Percentiles rank a stretch among this genome's conserved stretches.
phyloP scores from a whole-genome alignment of 2,113 vertebrate genomes.

The Amphiprion percula region DNA sequence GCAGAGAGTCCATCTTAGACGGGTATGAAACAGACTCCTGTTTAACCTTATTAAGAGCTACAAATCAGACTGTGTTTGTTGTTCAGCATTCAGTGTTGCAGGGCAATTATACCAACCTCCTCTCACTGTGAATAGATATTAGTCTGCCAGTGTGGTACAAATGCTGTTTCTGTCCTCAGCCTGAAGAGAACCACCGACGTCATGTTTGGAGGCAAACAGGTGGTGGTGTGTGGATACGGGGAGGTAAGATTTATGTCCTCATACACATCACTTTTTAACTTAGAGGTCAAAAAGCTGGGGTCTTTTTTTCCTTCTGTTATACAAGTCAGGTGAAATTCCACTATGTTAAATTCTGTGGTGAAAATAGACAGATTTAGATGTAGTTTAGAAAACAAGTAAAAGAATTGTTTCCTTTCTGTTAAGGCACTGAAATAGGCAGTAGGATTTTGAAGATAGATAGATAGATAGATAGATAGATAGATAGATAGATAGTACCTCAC shows the following conservation, averaged over 20 bases:
- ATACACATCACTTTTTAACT: not conserved
- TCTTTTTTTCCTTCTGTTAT: no score
- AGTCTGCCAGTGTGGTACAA: not conserved
- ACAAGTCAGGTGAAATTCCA: no score
- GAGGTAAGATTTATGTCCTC: conserved; percentile 85
- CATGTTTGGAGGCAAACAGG: conserved; percentile 99
- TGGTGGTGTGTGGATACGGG: conserved; percentile 98
- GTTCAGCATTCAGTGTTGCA: not conserved
- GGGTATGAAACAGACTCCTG: conserved; percentile 80
- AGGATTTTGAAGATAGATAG: no score
- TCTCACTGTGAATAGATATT: conserved; percentile 7
- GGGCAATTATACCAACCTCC: conserved; percentile 1
- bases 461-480: no score
- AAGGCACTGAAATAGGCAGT: no score
- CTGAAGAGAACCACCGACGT: conserved; percentile 98
- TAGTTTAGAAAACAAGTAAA: not conserved
- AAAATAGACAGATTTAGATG: not conserved
- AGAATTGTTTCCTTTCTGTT: no score
- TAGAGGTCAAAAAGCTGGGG: not conserved
- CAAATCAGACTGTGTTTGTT: not conserved
- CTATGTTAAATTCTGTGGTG: no score
- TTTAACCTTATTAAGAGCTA: not conserved
- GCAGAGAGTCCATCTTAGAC: conserved; percentile 96
- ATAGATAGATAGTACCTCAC: no score
- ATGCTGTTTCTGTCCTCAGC: conserved; percentile 72